Evolutionary conservation across 2,888 invertebrate genomes (phyloP).

Genomic region (Punctoribates punctum): DNA sequence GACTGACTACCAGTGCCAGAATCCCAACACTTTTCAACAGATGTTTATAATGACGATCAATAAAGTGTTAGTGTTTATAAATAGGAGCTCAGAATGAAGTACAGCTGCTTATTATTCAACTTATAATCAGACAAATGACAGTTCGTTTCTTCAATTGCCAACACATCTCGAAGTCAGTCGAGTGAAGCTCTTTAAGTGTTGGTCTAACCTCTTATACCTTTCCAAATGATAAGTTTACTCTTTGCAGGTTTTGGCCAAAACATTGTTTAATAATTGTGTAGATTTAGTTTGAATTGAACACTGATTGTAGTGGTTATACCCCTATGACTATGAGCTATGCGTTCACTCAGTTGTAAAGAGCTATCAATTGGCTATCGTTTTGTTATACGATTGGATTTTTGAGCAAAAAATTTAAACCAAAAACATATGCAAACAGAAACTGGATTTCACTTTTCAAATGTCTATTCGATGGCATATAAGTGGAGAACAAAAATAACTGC

Average conservation of each 20-base stretch:
- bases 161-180: background rate
- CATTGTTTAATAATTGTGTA: background rate
- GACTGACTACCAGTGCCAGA: background rate
- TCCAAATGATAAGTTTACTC: background rate
- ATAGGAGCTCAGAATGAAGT: background rate
- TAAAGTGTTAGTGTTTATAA: background rate
- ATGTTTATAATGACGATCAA: constrained; percentile 30
- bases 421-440: background rate
- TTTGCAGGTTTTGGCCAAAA: background rate
- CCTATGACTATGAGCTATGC: background rate
- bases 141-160: background rate
- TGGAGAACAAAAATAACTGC: constrained; percentile 24
- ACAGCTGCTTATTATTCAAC: constrained; percentile 26
- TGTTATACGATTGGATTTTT: background rate
- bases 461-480: constrained; percentile 8
- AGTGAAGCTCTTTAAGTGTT: constrained; percentile 4
- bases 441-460: background rate
- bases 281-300: background rate
- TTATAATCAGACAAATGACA: constrained; percentile 9
- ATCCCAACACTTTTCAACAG: constrained; percentile 6
- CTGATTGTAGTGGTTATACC: background rate
- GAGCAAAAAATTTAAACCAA: background rate
- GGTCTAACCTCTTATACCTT: background rate
- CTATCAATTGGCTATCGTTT: background rate
- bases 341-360: background rate